These are phyloP conservation scores for Crambe crambe DNA, from an alignment of 37 sponge, comb jelly and placozoan genomes.

Conservation along the genomic window DNA sequence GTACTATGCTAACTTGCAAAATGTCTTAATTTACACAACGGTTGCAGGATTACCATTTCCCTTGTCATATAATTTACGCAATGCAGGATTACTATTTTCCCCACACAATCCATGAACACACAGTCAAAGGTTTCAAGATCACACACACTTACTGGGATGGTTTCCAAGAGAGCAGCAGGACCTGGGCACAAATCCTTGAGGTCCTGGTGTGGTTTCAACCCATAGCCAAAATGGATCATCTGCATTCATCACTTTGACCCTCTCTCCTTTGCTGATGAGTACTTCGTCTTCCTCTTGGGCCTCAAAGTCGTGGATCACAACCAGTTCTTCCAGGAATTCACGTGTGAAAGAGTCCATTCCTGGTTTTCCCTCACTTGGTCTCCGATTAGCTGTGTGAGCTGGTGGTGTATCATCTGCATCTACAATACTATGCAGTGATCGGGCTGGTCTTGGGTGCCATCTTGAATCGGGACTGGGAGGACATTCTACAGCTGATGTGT, in stretches of 20 bases:
- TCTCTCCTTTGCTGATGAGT: slow-evolving; percentile 71
- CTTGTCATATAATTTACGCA: too few relatives aligned
- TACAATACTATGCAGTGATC: slow-evolving; percentile 40
- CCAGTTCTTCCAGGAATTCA: slow-evolving; percentile 70
- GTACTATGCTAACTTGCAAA: too few relatives aligned
- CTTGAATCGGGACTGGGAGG: slow-evolving; percentile 2
- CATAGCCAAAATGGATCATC: slow-evolving; percentile 82
- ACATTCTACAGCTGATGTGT: slow-evolving; percentile 54
- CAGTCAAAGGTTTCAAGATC: too few relatives aligned
- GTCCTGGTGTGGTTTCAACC: slow-evolving; percentile 65
- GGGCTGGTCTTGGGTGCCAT: slow-evolving; percentile 24
- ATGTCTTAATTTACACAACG: too few relatives aligned
- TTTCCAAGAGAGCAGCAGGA: slow-evolving; percentile 74
- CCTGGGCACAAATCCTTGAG: slow-evolving; percentile 77
- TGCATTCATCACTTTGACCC: slow-evolving; percentile 74
- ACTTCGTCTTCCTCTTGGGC: slow-evolving; percentile 80
- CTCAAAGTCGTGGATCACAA: slow-evolving; percentile 80
- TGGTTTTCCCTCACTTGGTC: slow-evolving; percentile 54
- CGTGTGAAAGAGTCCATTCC: slow-evolving; percentile 41
- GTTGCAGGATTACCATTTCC: too few relatives aligned
- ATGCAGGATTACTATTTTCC: too few relatives aligned
- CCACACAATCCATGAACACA: too few relatives aligned
- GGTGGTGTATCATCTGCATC: neutral
- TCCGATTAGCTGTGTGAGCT: neutral
- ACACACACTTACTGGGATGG: slow-evolving; percentile 79